Percentiles rank a stretch among this genome's conserved stretches.
phyloP scores from a whole-genome alignment of 2,888 invertebrate genomes.

The Opisthograptis luteolata region DNA sequence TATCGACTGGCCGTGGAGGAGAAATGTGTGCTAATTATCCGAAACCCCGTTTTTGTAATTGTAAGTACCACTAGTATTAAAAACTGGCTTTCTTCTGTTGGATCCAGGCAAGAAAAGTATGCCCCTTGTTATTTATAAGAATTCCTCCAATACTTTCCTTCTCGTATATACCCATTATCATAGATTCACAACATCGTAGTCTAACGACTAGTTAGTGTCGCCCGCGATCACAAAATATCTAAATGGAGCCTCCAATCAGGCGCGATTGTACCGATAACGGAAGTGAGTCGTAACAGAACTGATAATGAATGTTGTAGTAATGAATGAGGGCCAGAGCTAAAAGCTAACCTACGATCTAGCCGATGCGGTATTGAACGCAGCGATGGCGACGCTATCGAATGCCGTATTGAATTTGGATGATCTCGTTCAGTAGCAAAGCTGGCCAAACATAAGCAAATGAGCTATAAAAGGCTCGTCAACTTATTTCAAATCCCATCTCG shows the following conservation, averaged over 20 bases:
- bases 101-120: not conserved
- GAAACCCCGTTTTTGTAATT: no score
- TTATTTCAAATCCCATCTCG: no score
- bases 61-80: no score
- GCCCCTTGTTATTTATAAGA: not conserved
- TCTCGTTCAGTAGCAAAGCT: no score
- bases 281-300: slow-evolving; percentile 12
- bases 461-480: no score
- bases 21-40: slow-evolving; percentile 1
- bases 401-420: no score
- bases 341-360: no score
- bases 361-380: no score
- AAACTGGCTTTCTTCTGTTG: no score
- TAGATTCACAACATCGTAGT: not conserved
- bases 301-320: slow-evolving; percentile 8
- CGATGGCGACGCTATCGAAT: no score
- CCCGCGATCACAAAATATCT: slow-evolving; percentile 12
- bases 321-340: no score
- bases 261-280: slow-evolving; percentile 18
- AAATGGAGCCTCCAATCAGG: slow-evolving; percentile 22
- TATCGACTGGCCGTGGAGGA: not conserved
- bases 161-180: not conserved
- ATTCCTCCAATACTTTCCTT: not conserved
- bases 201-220: slow-evolving; percentile 1
- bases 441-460: no score